phyloP scores from a whole-genome alignment of 2,888 invertebrate genomes.

The Galeruca laticollis region DNA sequence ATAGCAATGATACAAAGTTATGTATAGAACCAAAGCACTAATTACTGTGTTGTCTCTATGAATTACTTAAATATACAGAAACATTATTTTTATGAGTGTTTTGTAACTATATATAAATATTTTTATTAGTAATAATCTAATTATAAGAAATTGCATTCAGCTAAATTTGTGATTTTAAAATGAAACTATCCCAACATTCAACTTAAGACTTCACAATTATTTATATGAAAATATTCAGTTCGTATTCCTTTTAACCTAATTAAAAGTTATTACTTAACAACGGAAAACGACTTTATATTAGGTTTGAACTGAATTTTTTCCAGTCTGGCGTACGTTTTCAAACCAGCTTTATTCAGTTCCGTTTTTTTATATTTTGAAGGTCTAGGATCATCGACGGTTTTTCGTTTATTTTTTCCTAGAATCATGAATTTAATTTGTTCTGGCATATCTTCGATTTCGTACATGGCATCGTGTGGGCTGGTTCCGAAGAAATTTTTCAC shows the following conservation, averaged over 20 bases:
- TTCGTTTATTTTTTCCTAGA: slow-evolving; percentile 52
- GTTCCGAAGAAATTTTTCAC: slow-evolving; percentile 67
- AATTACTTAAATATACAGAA: too few species aligned
- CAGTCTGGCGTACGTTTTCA: slow-evolving; percentile 48
- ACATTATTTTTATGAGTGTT: too few species aligned
- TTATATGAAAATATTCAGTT: not conserved
- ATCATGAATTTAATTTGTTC: slow-evolving; percentile 54
- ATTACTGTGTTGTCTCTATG: too few species aligned
- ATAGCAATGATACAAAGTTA: too few species aligned
- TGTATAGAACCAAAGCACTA: too few species aligned
- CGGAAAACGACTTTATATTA: not conserved
- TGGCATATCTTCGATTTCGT: slow-evolving; percentile 63
- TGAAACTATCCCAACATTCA: not conserved
- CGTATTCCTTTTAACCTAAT: not conserved
- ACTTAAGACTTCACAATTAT: not conserved
- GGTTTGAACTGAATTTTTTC: slow-evolving; percentile 38
- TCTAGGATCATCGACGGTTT: slow-evolving; percentile 25
- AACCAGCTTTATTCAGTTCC: slow-evolving; percentile 38
- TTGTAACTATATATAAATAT: too few species aligned
- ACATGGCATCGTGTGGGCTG: slow-evolving; percentile 66
- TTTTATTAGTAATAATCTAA: too few species aligned
- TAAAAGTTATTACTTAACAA: slow-evolving; percentile 10
- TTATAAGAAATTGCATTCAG: too few species aligned
- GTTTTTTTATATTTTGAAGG: slow-evolving; percentile 28
- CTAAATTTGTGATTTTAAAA: not conserved